A percentile compares a stretch with the other conserved stretches of the same genome.
phyloP scores from a whole-genome alignment of 2,113 vertebrate genomes.

The Galbula dea region DNA sequence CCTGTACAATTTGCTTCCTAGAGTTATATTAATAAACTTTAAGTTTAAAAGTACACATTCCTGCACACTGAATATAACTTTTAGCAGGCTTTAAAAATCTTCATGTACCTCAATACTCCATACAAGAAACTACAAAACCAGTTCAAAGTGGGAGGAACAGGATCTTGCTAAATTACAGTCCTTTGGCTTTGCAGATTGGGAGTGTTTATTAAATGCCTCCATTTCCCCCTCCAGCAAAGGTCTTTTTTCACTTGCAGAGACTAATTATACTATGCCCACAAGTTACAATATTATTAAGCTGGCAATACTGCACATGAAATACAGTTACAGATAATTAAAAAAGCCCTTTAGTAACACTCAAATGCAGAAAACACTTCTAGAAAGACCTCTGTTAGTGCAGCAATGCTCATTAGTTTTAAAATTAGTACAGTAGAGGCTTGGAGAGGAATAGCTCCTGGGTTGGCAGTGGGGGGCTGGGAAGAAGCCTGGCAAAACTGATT shows the following conservation, averaged over 20 bases:
- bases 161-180: background rate
- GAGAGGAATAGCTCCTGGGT: background rate
- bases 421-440: background rate
- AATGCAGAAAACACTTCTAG: background rate
- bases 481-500: background rate
- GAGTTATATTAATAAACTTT: background rate
- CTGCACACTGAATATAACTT: background rate
- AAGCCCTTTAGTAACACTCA: background rate
- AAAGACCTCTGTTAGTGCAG: background rate
- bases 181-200: background rate
- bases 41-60: background rate
- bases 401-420: background rate
- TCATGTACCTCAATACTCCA: background rate
- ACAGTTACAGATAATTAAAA: background rate
- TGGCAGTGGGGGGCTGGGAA: background rate
- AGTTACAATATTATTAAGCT: constrained; percentile 26
- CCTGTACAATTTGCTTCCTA: background rate
- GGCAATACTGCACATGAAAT: background rate
- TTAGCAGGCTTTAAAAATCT: background rate
- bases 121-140: background rate
- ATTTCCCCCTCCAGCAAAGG: background rate
- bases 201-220: constrained; percentile 1
- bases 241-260: background rate
- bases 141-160: background rate
- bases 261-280: constrained; percentile 23